Evolutionary conservation across 2,797 vertebrate species (phyloP).

Genomic region (Cirrhinus mrigala): DNA sequence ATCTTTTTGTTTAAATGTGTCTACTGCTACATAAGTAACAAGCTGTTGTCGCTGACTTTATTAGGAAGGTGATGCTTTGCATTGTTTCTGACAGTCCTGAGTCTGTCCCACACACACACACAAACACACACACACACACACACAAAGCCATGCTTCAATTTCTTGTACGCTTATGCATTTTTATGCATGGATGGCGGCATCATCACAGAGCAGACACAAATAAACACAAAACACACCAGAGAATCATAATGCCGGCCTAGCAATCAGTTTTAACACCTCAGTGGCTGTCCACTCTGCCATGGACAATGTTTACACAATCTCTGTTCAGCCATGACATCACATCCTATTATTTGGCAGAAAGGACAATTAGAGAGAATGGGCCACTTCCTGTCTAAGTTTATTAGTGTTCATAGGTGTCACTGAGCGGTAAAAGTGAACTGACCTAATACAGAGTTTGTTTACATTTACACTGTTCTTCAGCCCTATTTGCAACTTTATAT

Average conservation of each 20-base stretch:
- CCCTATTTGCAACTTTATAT: background rate
- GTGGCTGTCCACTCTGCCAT: conserved; percentile 52
- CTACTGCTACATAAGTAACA: conserved; percentile 66
- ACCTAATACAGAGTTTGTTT: conserved; percentile 12
- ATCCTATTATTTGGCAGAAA: conserved; percentile 10
- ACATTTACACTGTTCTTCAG: conserved; percentile 13
- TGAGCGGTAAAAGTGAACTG: conserved; percentile 2
- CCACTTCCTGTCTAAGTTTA: conserved; percentile 16
- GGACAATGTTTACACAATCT: conserved; percentile 66
- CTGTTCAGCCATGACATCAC: background rate
- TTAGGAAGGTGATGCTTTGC: conserved; percentile 68
- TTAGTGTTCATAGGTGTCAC: conserved; percentile 22
- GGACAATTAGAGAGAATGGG: conserved; percentile 20
- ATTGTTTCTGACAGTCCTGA: conserved; percentile 69
- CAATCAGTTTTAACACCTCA: conserved; percentile 65
- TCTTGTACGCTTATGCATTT: background rate
- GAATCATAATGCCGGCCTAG: conserved; percentile 7
- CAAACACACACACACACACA: conserved; percentile 17
- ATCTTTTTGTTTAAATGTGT: conserved; percentile 37
- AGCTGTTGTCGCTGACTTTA: conserved; percentile 72
- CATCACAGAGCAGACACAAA: background rate
- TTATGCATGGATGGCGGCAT: background rate
- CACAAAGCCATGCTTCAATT: conserved; percentile 60
- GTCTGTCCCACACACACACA: conserved; percentile 38
- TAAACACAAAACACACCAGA: conserved; percentile 13